phyloP scores from a whole-genome alignment of 2,113 vertebrate species.

The Nesogale talazaci region DNA sequence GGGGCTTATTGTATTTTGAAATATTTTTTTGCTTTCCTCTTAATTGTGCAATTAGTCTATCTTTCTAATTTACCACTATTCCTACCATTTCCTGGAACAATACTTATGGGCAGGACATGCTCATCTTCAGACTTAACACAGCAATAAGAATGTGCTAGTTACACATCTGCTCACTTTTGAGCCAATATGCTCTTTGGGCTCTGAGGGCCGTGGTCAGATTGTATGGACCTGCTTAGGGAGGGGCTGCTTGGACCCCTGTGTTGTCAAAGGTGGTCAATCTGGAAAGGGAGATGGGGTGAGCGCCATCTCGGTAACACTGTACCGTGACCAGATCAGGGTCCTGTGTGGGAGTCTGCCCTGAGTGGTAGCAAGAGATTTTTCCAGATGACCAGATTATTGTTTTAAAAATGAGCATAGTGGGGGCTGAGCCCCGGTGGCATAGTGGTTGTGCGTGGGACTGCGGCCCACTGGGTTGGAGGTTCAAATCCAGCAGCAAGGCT shows the following conservation, averaged over 20 bases:
- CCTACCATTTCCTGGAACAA: slow-evolving; percentile 60
- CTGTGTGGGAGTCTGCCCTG: not conserved
- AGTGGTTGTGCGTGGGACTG: too few relatives aligned
- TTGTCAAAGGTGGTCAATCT: too few relatives aligned
- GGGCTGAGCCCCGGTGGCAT: too few relatives aligned
- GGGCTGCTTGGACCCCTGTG: too few relatives aligned
- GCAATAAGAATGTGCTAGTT: slow-evolving; percentile 84
- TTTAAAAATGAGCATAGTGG: too few relatives aligned
- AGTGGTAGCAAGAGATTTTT: not conserved
- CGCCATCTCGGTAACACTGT: too few relatives aligned
- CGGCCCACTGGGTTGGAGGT: too few relatives aligned
- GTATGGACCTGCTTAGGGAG: not conserved
- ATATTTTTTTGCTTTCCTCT: slow-evolving; percentile 77
- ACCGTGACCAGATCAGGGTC: slow-evolving; percentile 32
- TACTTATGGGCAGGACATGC: slow-evolving; percentile 56
- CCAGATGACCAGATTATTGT: slow-evolving; percentile 32
- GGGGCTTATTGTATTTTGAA: slow-evolving; percentile 78
- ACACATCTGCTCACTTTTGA: slow-evolving; percentile 64
- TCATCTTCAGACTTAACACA: slow-evolving; percentile 70
- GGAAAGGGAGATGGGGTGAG: not conserved
- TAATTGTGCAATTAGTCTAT: slow-evolving; percentile 36
- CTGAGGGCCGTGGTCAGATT: slow-evolving; percentile 48
- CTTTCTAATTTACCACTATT: slow-evolving; percentile 75
- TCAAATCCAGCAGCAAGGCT: too few relatives aligned
- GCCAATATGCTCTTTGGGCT: slow-evolving; percentile 64